A percentile compares a stretch with the other conserved stretches of the same genome.
Evolutionary conservation across 2,888 invertebrate species (phyloP).

Genomic region (Amphipyra tragopoginis): DNA sequence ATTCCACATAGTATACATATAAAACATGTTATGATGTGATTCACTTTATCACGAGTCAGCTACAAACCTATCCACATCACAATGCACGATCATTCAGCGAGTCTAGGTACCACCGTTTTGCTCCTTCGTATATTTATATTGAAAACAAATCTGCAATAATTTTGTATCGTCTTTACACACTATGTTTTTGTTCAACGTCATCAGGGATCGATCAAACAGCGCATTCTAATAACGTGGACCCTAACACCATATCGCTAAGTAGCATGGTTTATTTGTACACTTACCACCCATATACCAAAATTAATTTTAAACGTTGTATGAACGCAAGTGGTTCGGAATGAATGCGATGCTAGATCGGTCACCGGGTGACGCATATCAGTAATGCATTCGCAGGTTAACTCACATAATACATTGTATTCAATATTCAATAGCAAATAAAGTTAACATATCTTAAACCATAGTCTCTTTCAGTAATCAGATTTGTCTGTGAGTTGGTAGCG

Average conservation of each 20-base stretch:
- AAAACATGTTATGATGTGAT: slow-evolving; percentile 89
- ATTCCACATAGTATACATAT: slow-evolving; percentile 89
- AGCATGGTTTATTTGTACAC: slow-evolving; percentile 67
- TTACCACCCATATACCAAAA: slow-evolving; percentile 56
- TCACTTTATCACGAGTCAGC: slow-evolving; percentile 87
- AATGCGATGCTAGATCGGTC: slow-evolving; percentile 79
- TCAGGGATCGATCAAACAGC: slow-evolving; percentile 82
- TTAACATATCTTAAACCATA: slow-evolving; percentile 90
- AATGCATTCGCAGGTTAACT: slow-evolving; percentile 86
- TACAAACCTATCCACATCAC: slow-evolving; percentile 89
- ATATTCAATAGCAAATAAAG: slow-evolving; percentile 89
- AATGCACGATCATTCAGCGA: slow-evolving; percentile 82
- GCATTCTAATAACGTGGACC: slow-evolving; percentile 71
- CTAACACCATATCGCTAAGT: slow-evolving; percentile 69
- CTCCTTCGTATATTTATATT: slow-evolving; percentile 72
- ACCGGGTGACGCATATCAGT: slow-evolving; percentile 79
- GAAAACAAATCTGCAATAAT: slow-evolving; percentile 84
- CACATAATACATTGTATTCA: slow-evolving; percentile 89
- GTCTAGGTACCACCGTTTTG: slow-evolving; percentile 76
- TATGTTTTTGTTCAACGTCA: slow-evolving; percentile 87
- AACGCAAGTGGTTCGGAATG: slow-evolving; percentile 59
- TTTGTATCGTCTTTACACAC: slow-evolving; percentile 87
- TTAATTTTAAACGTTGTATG: slow-evolving; percentile 54
- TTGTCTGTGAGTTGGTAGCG: slow-evolving; percentile 79
- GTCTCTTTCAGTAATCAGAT: slow-evolving; percentile 88